Evolutionary conservation across 2,797 vertebrate genomes (phyloP), one percentile per base, ranked within the genome.

Genomic region (Molothrus ater): DNA sequence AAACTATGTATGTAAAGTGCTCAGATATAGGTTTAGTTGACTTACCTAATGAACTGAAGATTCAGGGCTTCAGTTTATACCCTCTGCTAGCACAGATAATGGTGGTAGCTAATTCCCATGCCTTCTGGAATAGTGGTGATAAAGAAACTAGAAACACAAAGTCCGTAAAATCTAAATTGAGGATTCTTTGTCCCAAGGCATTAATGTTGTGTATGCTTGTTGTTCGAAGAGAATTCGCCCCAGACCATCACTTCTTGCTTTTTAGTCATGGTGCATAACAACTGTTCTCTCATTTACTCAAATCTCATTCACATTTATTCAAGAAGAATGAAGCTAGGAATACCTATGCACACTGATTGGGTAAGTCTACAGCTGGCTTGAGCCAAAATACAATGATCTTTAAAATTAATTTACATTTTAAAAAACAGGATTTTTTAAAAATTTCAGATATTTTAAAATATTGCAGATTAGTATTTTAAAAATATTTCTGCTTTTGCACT

Each of bases 71-170:
- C 38, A 28, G 22, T 38, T 74, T 75, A 78, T 19, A 87, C 50
- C 19, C 17, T 73, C 42, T 64, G 80, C 59, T 84, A 25, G 24
- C 51, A 72, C 40, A 80, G 43, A 61, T 26, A 74, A 61, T 2
- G 20, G 36, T n/a, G 40, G 71, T 24, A 64, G 80, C 42, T 74
- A 60, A 65, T 70, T 76, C 19, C 17, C 25, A n/a, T 26, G 47
- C 31, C 31, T 92, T 86, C 83, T 59, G 65, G 47, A 89, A 65
- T 8, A 84, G 25, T 38, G 32, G 31, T 2, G 8, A 76, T 74
- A 92, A 84, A 82, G 68, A 76, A 88, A 87, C 25, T 45, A 73
- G 43, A 79, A 95, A 83, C 61, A 71, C n/a, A 86, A 80, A 74
- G 25, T 56, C 70, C 5, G 1, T 88, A 78, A 82, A 80, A 86